Evolutionary conservation across 2,797 vertebrate species (phyloP), one percentile per base, ranked within the genome.

Genomic region (Anabas testudineus): DNA sequence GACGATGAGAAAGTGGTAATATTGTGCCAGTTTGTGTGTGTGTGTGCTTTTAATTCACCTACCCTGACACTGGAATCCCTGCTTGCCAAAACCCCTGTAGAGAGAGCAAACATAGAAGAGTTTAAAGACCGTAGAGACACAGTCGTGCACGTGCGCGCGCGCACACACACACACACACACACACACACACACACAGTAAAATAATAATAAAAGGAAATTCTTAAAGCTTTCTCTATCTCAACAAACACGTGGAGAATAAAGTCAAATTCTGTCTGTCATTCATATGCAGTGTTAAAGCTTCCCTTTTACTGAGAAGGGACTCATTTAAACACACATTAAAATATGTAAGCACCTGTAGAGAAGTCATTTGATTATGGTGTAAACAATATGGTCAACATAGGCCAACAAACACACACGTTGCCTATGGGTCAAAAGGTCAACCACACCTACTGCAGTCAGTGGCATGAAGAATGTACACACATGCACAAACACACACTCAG

Each of bases 51-150:
- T 54, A 51, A 55, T 74, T 49, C 70, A 88, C 96, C 88, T 95
- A 99, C 97, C 97, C 96, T 99, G 97, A 94, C 97, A 98, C 94
- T 98, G 97, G 93, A 99, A 97, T 78, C 97, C 97, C 90, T 99
- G 97, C 86, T 99, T 99, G 72, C 97, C 97, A 91, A 98, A 98
- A 57, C 97, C 97, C 97, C 97, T 98, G 93, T 37, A 4, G 57
- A 89, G 64, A 91, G 63, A 80, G 69, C 53, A 87, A 8, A 90
- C 55, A 89, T 7, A 82, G 12, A 64, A 57, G 75, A 74, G 62
- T 65, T 86, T 84, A 46, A 69, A 63, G 58, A 18, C 34, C 13
- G 37, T 22, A 37, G n/a, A 66, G 5, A 52, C 30, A 26, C 34
- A 2, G 34, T 56, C 37, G 12, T 28, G 19, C 7, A 26, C 28